Percentiles rank a stretch among this genome's conserved stretches.
Conservation (phyloP, 1,140 invertebrate genomes). For the Platorchestia sp. region DNA sequence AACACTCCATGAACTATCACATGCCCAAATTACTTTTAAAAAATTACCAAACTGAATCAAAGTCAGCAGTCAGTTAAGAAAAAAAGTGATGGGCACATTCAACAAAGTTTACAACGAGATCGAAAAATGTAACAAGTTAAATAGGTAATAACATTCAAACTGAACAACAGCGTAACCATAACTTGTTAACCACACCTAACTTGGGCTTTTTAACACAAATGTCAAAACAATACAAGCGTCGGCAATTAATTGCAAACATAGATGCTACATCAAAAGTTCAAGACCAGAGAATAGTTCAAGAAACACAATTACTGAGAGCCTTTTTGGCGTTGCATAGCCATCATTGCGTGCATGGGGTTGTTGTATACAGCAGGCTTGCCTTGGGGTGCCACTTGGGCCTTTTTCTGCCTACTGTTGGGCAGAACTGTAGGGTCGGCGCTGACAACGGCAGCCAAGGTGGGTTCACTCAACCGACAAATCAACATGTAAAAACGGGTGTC, state of each 20-base stretch:
- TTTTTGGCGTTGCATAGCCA: neutral
- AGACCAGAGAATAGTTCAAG: neutral
- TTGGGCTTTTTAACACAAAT: neutral
- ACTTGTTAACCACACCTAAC: neutral
- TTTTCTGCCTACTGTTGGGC: neutral
- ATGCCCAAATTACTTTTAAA: neutral
- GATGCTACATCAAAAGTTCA: neutral
- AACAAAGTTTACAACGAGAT: neutral
- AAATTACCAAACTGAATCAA: neutral
- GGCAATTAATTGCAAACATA: neutral
- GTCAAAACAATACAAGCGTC: neutral
- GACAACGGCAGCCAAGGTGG: neutral
- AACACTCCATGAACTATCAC: neutral
- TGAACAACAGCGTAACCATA: neutral
- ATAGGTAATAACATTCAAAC: neutral
- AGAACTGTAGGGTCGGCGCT: neutral
- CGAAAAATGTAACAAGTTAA: neutral
- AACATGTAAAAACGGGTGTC: slow-evolving; percentile 14
- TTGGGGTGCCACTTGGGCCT: neutral
- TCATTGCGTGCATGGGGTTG: neutral
- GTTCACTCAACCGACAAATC: neutral
- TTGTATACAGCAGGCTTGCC: neutral
- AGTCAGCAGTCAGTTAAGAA: neutral
- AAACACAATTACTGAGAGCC: neutral
- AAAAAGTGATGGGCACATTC: no score